These are phyloP conservation scores for Thera obeliscata DNA, from an alignment of 2,888 invertebrate genomes.

Conservation along the genomic window DNA sequence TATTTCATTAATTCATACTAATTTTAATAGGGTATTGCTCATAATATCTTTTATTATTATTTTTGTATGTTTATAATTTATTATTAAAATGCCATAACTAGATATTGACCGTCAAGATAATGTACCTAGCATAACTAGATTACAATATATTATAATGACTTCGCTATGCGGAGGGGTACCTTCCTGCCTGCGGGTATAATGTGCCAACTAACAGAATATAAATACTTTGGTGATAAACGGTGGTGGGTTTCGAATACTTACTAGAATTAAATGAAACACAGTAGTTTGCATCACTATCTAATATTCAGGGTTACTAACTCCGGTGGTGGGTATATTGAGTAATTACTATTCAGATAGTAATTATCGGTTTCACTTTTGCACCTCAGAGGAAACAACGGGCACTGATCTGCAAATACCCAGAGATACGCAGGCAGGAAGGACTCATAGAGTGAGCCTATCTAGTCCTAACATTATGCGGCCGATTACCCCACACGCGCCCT, in stretches of 20 bases:
- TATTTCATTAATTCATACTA: slow-evolving; percentile 14
- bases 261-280: slow-evolving; percentile 54
- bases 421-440: slow-evolving; percentile 88
- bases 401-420: slow-evolving; percentile 81
- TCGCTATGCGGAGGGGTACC: slow-evolving; percentile 84
- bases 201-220: slow-evolving; percentile 73
- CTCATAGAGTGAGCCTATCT: slow-evolving; percentile 77
- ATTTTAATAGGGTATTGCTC: slow-evolving; percentile 6
- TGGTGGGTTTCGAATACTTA: slow-evolving; percentile 70
- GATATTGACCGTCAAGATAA: slow-evolving; percentile 11
- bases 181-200: slow-evolving; percentile 84
- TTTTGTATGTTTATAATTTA: slow-evolving; percentile 19
- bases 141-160: slow-evolving; percentile 74
- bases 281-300: slow-evolving; percentile 68
- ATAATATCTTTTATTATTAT: slow-evolving; percentile 11
- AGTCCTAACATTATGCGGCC: slow-evolving; percentile 74
- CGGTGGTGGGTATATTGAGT: slow-evolving; percentile 45
- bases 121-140: slow-evolving; percentile 38
- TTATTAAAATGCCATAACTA: slow-evolving; percentile 21
- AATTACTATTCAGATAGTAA: slow-evolving; percentile 64
- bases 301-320: slow-evolving; percentile 68
- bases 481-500: slow-evolving; percentile 71
- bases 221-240: slow-evolving; percentile 64
- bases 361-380: slow-evolving; percentile 82
- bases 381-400: slow-evolving; percentile 82